A percentile compares a stretch with the other conserved stretches of the same genome.
Conservation (phyloP, 2,113 vertebrate genomes). For the Turnix velox region DNA sequence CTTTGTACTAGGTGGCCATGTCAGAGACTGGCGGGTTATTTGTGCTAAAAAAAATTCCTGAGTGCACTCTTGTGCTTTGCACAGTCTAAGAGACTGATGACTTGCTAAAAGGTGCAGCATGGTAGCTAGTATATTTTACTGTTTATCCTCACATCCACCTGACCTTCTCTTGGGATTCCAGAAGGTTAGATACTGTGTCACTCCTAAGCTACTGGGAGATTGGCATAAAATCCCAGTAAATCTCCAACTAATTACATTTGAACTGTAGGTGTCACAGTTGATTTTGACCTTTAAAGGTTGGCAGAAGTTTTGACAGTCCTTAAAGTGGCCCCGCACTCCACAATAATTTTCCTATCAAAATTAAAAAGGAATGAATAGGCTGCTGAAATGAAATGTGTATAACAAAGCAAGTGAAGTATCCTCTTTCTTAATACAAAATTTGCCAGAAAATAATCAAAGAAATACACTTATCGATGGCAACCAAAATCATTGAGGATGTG, state of each 20-base stretch:
- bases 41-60: not conserved
- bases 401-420: not conserved
- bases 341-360: not conserved
- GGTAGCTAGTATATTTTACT: conserved; percentile 40
- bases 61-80: not conserved
- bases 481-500: not conserved
- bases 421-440: conserved; percentile 12
- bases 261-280: conserved; percentile 70
- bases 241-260: conserved; percentile 77
- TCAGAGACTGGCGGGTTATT: not conserved
- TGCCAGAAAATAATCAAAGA: conserved; percentile 23
- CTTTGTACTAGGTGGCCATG: conserved; percentile 5
- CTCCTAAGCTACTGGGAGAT: conserved; percentile 68
- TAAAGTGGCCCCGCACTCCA: not conserved
- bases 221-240: conserved; percentile 72
- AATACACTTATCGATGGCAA: conserved; percentile 37
- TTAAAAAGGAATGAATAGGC: not conserved
- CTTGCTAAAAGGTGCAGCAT: not conserved
- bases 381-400: not conserved
- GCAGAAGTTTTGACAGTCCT: conserved; percentile 67
- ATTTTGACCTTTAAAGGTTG: conserved; percentile 73
- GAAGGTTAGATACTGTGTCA: conserved; percentile 68
- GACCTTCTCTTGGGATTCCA: conserved; percentile 59
- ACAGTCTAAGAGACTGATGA: not conserved
- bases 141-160: conserved; percentile 66